Evolutionary conservation across 2,888 invertebrate species (phyloP), one percentile per base, ranked within the genome.

Genomic region (Nymphalis urticae): DNA sequence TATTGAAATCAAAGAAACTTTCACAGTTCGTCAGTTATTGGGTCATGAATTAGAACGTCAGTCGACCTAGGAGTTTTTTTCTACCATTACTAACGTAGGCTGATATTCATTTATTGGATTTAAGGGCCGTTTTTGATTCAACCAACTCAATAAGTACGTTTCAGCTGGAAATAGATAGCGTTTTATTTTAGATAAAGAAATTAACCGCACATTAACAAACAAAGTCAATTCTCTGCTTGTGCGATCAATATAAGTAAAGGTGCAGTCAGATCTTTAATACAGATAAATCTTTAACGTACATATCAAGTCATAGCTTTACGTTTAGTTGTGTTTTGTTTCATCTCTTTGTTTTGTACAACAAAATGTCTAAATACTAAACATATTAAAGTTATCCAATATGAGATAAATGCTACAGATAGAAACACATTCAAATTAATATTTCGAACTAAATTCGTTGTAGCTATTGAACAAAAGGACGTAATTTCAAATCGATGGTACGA

Each of bases 11-110:
- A 36, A 42, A n/a, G 36, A 48, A 21, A 53, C 19, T 53, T 61
- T 66, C 48, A 53, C 60, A 64, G 27, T 56, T 48, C 63, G 47
- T 54, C 51, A 53, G 61, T 47, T 66, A 61, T 66, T 61, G 32
- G 61, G 66, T 66, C 47, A 48, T 9, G 48, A 53, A 61, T 61
- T 47, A 61, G 19, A 51, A 47, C 51, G 53, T 16, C 53, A 53
- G 60, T 51, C 47, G 65, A 32, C 50, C 61, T 48, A 17, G 8
- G 36, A 36, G 48, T 5, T 66, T 66, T 51, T 51, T 51, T 51
- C n/a, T 60, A 64, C 16, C 16, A 53, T 6, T 65, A 65, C 50
- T 65, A 42, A 65, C 13, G 13, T 61, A n/a, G 21, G 60, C 61
- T 66, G 21, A 66, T 61, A 66, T 53, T 10, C 4, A 36, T 59